Evolutionary conservation across 1,140 invertebrate species (phyloP), one percentile per base, ranked within the genome.

Genomic region (Anoplophora glabripennis): DNA sequence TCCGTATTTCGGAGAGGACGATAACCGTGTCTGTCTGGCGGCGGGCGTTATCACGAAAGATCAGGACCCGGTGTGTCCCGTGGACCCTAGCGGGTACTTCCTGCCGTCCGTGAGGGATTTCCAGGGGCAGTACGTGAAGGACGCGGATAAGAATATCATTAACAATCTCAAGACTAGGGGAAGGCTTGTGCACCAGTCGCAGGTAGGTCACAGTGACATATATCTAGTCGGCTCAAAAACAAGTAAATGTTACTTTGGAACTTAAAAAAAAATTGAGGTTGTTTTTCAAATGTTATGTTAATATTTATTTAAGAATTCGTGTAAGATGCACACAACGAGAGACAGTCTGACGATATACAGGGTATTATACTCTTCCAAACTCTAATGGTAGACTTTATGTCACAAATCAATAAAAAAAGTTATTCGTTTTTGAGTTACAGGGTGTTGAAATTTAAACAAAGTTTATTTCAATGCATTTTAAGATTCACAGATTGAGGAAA

Each of bases 1-100:
- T 0, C 96, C 98, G 9, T 99, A 98, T 78, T 99, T 99, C 82
- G 98, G 98, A 67, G 98, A 99, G 78, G 94, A 97, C 67, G 95
- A 98, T 90, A 90, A 87, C 71, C 80, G 93, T 17, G 89, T 95
- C 48, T 96, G 93, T 71, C 74, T 96, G 15, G 83, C 84, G 10
- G 84, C 87, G 63, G 91, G 90, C 21, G 77, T 98, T 3, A 94
- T 98, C 55, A 86, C 84, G 0, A 86, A 84, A 69, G 92, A 95
- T 76, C 87, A 92, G 72, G 86, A 90, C 18, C 88, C 93, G 0
- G 81, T 99, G 47, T 99, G 98, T 77, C 98, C 98, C 8, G 83
- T 99, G 0, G 96, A 99, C 79, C 87, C 90, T 14, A 87, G 86
- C 72, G 98, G 98, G 0, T 79, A 83, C 59, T 99, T 99, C 75